Evolutionary conservation across 2,113 vertebrate species (phyloP).

Genomic region (Takifugu flavidus): DNA sequence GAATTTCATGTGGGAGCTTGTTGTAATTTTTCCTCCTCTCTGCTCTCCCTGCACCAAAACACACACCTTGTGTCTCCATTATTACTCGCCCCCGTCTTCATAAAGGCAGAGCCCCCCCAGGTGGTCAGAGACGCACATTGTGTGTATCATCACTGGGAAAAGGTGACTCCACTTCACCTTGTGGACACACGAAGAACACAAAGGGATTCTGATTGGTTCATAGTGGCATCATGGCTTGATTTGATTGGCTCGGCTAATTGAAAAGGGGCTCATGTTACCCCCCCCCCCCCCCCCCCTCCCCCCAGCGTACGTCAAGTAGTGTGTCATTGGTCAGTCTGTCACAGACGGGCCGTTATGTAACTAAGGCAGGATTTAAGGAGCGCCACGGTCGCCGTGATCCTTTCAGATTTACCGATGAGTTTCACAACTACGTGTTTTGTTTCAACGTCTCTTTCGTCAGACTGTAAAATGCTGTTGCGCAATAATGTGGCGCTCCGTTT

Average conservation of each 20-base stretch:
- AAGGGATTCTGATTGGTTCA: slow-evolving; percentile 21
- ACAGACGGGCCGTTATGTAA: slow-evolving; percentile 38
- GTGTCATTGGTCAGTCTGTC: slow-evolving; percentile 40
- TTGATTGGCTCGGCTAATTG: slow-evolving; percentile 41
- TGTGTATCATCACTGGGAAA: background rate
- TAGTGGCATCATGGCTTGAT: slow-evolving; percentile 8
- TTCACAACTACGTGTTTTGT: background rate
- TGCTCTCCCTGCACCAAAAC: background rate
- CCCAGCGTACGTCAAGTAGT: slow-evolving; percentile 4
- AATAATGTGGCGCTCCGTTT: background rate
- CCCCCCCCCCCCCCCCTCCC: background rate
- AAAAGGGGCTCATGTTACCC: slow-evolving; percentile 12
- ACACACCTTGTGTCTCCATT: background rate
- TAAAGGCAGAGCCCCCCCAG: background rate
- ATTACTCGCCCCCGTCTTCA: background rate
- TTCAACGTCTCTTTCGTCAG: background rate
- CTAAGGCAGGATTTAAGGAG: slow-evolving; percentile 25
- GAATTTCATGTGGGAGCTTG: slow-evolving; percentile 5
- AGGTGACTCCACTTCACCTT: slow-evolving; percentile 17
- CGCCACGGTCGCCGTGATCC: slow-evolving; percentile 8
- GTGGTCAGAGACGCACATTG: slow-evolving; percentile 4
- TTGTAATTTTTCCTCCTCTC: background rate
- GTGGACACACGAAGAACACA: slow-evolving; percentile 3
- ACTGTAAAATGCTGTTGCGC: background rate
- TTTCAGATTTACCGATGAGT: slow-evolving; percentile 10